Conservation (phyloP, 1,140 invertebrate species). For the Drosophila navojoa region DNA sequence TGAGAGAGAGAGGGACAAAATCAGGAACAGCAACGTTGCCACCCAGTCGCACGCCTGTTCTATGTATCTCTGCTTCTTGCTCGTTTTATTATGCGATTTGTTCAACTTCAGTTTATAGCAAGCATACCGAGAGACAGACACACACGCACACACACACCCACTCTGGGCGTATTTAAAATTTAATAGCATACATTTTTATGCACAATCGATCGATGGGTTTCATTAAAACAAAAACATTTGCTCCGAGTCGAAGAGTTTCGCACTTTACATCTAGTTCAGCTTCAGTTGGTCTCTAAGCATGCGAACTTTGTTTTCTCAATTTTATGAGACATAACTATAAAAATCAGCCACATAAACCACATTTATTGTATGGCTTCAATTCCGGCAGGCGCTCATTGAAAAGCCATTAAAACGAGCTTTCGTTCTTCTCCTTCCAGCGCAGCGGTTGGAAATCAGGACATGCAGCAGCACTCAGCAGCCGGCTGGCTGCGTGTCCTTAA, state of each 20-base stretch:
- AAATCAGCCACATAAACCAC: constrained; percentile 3
- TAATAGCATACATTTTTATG: constrained; percentile 79
- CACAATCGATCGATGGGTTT: constrained; percentile 77
- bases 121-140: constrained; percentile 19
- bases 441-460: constrained; percentile 41
- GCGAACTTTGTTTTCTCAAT: too few species aligned
- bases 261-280: background rate
- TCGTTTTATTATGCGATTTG: constrained; percentile 79
- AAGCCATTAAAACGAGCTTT: constrained; percentile 30
- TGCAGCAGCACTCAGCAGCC: constrained; percentile 17
- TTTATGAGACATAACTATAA: background rate
- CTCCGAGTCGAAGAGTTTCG: background rate
- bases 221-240: constrained; percentile 45
- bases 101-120: constrained; percentile 81
- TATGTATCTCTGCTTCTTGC: constrained; percentile 62
- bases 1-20: background rate
- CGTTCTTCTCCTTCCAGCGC: constrained; percentile 7
- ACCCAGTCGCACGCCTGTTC: constrained; percentile 33
- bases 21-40: background rate
- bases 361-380: constrained; percentile 7
- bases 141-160: constrained; percentile 11
- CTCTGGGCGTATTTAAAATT: constrained; percentile 76
- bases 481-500: constrained; percentile 39
- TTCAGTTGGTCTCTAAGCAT: background rate
- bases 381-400: constrained; percentile 5